Conservation (phyloP, 2,888 invertebrate genomes). For the Melanargia galathea region DNA sequence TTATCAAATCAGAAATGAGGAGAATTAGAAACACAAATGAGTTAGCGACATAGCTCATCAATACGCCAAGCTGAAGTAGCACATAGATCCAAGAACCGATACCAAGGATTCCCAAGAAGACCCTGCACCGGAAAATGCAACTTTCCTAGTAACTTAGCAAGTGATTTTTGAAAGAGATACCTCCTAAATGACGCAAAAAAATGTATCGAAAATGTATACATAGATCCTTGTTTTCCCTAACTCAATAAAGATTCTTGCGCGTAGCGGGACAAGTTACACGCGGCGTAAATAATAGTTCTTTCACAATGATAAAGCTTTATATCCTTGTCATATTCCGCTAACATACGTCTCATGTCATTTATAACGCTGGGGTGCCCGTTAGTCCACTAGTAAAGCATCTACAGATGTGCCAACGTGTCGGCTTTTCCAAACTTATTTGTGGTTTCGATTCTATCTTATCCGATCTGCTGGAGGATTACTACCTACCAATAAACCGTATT, state of each 20-base stretch:
- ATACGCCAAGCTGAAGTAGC: too few species aligned
- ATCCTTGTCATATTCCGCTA: slow-evolving; percentile 34
- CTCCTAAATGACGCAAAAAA: neutral
- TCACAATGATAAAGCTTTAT: slow-evolving; percentile 32
- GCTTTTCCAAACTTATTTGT: neutral
- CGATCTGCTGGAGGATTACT: neutral
- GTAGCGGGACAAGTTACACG: slow-evolving; percentile 18
- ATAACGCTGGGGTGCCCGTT: slow-evolving; percentile 35
- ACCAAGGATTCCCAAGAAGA: too few species aligned
- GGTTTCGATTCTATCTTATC: neutral
- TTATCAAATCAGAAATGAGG: too few species aligned
- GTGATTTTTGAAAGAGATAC: neutral
- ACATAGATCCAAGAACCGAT: too few species aligned
- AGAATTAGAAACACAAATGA: too few species aligned
- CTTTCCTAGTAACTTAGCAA: too few species aligned
- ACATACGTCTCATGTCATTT: slow-evolving; percentile 32
- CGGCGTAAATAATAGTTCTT: slow-evolving; percentile 28
- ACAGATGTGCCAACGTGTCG: neutral
- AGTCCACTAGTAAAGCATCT: slow-evolving; percentile 21
- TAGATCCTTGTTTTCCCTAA: neutral
- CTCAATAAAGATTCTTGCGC: slow-evolving; percentile 21
- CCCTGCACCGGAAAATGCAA: too few species aligned
- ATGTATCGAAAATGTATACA: neutral
- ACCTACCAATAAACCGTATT: neutral
- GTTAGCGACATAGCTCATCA: too few species aligned